Percentiles rank a stretch among this genome's conserved stretches.
These are phyloP conservation scores for Rhabdornis inornatus DNA, from an alignment of 2,113 vertebrate species.

Conservation along the genomic window DNA sequence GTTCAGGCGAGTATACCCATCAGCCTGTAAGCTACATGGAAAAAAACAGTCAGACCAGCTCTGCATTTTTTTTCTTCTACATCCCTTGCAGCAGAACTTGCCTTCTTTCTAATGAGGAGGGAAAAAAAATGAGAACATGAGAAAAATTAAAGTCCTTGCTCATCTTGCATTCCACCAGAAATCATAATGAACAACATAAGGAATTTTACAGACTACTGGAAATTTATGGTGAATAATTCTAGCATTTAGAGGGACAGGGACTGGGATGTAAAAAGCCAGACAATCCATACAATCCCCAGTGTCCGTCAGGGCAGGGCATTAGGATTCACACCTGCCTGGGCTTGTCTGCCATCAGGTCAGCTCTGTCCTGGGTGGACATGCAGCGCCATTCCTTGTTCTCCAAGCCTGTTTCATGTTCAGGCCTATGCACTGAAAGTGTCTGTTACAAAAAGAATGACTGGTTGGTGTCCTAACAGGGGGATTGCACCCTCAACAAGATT, in stretches of 20 bases:
- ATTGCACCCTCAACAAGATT: background rate
- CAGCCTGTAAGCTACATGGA: background rate
- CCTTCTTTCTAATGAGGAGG: background rate
- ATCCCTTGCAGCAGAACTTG: background rate
- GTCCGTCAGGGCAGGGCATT: background rate
- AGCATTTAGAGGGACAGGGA: background rate
- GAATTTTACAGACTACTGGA: background rate
- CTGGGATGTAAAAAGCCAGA: background rate
- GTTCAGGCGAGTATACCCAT: background rate
- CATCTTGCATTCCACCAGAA: background rate
- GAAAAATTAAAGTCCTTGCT: background rate
- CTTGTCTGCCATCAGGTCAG: background rate
- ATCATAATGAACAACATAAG: background rate
- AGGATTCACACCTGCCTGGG: background rate
- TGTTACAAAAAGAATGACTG: background rate
- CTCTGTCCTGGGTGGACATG: background rate
- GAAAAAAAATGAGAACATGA: background rate
- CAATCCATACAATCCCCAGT: accelerated
- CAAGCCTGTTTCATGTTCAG: background rate
- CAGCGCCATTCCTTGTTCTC: background rate
- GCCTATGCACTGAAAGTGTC: background rate
- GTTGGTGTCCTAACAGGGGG: background rate
- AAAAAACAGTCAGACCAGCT: background rate
- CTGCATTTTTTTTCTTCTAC: background rate
- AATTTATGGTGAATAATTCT: background rate